phyloP scores from a whole-genome alignment of 2,888 invertebrate genomes.

The Pterobdella sp. region DNA sequence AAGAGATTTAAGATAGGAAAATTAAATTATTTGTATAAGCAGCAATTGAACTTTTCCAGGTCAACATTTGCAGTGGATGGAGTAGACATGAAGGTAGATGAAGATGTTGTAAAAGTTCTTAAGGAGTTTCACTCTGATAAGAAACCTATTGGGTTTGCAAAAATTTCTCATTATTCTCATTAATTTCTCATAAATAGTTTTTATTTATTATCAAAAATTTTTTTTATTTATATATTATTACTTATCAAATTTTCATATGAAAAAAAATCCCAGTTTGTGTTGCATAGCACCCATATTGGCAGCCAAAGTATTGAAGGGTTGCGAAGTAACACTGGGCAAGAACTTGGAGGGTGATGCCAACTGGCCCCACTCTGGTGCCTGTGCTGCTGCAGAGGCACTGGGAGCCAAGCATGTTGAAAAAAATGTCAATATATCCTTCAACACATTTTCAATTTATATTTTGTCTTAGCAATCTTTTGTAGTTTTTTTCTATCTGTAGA shows the following conservation, averaged over 20 bases:
- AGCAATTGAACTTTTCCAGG: too few species aligned
- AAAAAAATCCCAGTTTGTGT: constrained; percentile 46
- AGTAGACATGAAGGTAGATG: constrained; percentile 51
- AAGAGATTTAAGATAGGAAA: not conserved
- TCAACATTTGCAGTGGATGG: constrained; percentile 56
- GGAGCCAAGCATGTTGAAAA: constrained; percentile 52
- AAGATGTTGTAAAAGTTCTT: constrained; percentile 53
- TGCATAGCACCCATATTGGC: constrained; percentile 57
- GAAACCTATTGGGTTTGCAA: constrained; percentile 55
- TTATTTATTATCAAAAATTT: not conserved
- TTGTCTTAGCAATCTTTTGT: too few species aligned
- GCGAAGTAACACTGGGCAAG: constrained; percentile 49
- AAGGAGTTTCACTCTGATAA: constrained; percentile 54
- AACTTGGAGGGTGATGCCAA: constrained; percentile 44
- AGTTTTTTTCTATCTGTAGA: too few species aligned
- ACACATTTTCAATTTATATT: too few species aligned
- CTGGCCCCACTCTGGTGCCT: constrained; percentile 54
- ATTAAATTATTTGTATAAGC: too few species aligned
- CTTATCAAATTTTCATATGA: not conserved
- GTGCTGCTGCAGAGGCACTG: constrained; percentile 53
- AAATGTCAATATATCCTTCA: constrained; percentile 49
- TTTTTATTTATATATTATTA: not conserved
- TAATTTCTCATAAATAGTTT: not conserved
- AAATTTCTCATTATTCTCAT: not conserved
- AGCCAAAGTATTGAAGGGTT: constrained; percentile 51